Evolutionary conservation across 2,888 invertebrate genomes (phyloP).

Genomic region (Agrotis puta): DNA sequence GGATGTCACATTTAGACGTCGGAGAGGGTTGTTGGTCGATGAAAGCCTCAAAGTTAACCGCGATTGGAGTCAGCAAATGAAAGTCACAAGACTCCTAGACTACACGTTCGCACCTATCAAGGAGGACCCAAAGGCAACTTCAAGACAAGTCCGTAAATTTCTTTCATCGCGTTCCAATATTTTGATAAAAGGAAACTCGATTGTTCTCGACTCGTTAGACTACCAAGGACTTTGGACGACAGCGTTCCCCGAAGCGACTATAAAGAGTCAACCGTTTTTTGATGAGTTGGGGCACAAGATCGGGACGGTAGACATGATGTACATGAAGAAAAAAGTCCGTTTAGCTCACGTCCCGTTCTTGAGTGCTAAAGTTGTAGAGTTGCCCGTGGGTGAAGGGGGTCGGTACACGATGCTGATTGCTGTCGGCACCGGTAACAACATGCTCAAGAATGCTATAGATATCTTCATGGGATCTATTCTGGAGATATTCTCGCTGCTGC

Average conservation of each 20-base stretch:
- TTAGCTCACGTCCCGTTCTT: slow-evolving; percentile 64
- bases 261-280: slow-evolving; percentile 67
- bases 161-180: slow-evolving; percentile 39
- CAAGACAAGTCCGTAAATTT: slow-evolving; percentile 42
- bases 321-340: slow-evolving; percentile 63
- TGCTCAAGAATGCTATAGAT: slow-evolving; percentile 53
- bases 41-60: slow-evolving; percentile 47
- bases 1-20: slow-evolving; percentile 60
- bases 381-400: slow-evolving; percentile 69
- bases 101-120: slow-evolving; percentile 52
- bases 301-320: slow-evolving; percentile 69
- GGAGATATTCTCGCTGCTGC: slow-evolving; percentile 63
- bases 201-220: slow-evolving; percentile 66
- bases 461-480: slow-evolving; percentile 60
- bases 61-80: slow-evolving; percentile 49
- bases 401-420: slow-evolving; percentile 69
- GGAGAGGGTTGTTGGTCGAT: slow-evolving; percentile 59
- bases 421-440: slow-evolving; percentile 55
- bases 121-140: slow-evolving; percentile 35
- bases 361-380: slow-evolving; percentile 68
- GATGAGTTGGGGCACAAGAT: slow-evolving; percentile 63
- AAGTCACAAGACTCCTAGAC: slow-evolving; percentile 43
- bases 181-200: slow-evolving; percentile 61
- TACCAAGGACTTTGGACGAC: slow-evolving; percentile 69
- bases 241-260: slow-evolving; percentile 63